Conservation (phyloP, 1,140 invertebrate genomes). For the Helicoverpa zea region DNA sequence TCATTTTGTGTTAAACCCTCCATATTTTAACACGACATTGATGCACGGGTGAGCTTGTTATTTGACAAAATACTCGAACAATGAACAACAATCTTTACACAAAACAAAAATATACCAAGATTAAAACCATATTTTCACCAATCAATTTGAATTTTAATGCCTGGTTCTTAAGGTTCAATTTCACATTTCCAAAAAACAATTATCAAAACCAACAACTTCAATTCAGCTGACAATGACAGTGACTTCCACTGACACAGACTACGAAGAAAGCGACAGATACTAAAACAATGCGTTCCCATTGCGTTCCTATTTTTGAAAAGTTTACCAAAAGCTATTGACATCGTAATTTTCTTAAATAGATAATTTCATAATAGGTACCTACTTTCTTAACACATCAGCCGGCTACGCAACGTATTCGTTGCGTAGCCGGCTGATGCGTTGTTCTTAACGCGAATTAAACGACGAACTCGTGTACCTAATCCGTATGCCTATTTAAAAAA, state of each 20-base stretch:
- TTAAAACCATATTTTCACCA: background rate
- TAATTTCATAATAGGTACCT: too few species aligned
- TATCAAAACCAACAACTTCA: background rate
- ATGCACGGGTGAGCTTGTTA: slow-evolving; percentile 34
- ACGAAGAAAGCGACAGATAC: background rate
- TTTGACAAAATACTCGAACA: slow-evolving; percentile 48
- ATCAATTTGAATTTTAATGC: background rate
- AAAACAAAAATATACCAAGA: slow-evolving; percentile 44
- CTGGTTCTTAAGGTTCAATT: background rate
- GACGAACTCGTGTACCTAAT: too few species aligned
- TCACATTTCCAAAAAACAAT: background rate
- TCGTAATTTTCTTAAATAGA: too few species aligned
- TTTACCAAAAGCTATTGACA: too few species aligned
- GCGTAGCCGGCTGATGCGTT: too few species aligned
- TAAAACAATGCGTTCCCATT: background rate
- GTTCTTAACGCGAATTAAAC: too few species aligned
- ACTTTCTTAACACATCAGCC: too few species aligned
- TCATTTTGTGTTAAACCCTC: slow-evolving; percentile 86
- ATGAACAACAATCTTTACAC: slow-evolving; percentile 50
- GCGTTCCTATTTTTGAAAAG: background rate
- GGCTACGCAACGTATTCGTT: too few species aligned
- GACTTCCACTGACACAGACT: too few species aligned
- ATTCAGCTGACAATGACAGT: slow-evolving; percentile 17
- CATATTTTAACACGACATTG: slow-evolving; percentile 70
- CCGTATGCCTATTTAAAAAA: too few species aligned